phyloP scores from a whole-genome alignment of 2,888 invertebrate species.

The Eilema depressum region DNA sequence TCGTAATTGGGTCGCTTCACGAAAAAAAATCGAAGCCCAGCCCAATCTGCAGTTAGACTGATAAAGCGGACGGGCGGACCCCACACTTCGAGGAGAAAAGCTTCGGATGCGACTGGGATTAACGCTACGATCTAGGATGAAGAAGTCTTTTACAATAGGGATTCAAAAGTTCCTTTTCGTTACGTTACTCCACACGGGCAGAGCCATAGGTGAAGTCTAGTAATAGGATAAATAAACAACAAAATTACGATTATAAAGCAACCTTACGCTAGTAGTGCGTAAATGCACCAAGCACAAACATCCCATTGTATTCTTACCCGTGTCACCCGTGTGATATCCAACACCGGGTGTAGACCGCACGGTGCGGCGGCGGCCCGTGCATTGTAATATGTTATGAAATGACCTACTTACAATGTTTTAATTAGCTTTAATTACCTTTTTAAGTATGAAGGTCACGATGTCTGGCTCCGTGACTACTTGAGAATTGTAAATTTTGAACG shows the following conservation, averaged over 20 bases:
- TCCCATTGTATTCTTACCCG: constrained; percentile 12
- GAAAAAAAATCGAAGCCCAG: no score
- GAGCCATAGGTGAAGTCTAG: not conserved
- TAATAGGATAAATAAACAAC: not conserved
- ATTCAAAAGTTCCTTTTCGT: no score
- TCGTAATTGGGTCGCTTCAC: no score
- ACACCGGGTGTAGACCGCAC: constrained; percentile 18
- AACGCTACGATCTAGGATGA: no score
- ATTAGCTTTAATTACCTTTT: constrained; percentile 46
- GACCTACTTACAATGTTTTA: constrained; percentile 47
- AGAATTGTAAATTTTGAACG: constrained; percentile 7
- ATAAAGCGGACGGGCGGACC: no score
- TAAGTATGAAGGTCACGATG: constrained; percentile 41
- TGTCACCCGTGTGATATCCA: constrained; percentile 15
- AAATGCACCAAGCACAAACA: constrained; percentile 9
- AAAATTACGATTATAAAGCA: not conserved
- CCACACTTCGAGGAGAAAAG: no score
- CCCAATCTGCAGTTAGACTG: no score
- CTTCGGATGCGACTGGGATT: no score
- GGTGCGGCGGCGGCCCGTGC: constrained; percentile 21
- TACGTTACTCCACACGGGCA: not conserved
- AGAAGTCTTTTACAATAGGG: no score
- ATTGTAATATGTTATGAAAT: constrained; percentile 45
- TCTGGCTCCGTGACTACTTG: constrained; percentile 31
- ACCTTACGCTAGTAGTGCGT: not conserved